Conservation (phyloP, 2,888 invertebrate genomes). For the Dascillus cervinus region DNA sequence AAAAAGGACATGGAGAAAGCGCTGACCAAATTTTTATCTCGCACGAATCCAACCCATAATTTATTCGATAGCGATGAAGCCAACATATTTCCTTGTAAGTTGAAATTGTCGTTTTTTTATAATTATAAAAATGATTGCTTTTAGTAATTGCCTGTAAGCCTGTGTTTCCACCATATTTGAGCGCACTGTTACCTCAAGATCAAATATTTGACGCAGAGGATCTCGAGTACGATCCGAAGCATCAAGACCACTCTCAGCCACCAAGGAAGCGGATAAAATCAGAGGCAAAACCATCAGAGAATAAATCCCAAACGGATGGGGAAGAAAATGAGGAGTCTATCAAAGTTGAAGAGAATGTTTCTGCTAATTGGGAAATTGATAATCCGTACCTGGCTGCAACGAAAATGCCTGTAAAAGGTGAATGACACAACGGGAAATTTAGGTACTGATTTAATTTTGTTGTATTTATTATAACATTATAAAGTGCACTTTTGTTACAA, state of each 20-base stretch:
- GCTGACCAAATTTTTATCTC: slow-evolving; percentile 85
- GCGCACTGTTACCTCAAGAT: slow-evolving; percentile 84
- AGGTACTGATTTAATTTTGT: too few species aligned
- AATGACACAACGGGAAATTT: neutral
- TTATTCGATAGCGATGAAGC: slow-evolving; percentile 86
- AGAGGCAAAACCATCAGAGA: slow-evolving; percentile 26
- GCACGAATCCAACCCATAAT: slow-evolving; percentile 83
- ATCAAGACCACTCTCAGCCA: slow-evolving; percentile 33
- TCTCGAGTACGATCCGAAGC: slow-evolving; percentile 60
- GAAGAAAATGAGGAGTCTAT: slow-evolving; percentile 31
- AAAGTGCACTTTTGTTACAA: too few species aligned
- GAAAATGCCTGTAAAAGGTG: slow-evolving; percentile 34
- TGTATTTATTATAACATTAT: too few species aligned
- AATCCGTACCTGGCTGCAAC: slow-evolving; percentile 61
- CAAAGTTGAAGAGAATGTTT: slow-evolving; percentile 41
- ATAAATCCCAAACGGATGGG: slow-evolving; percentile 34
- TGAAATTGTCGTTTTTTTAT: slow-evolving; percentile 5
- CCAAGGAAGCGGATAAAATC: slow-evolving; percentile 31
- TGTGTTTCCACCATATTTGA: slow-evolving; percentile 70
- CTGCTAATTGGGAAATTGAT: slow-evolving; percentile 53
- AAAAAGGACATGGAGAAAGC: slow-evolving; percentile 91
- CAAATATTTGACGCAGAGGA: slow-evolving; percentile 92
- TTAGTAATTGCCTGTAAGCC: slow-evolving; percentile 85
- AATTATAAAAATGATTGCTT: slow-evolving; percentile 20
- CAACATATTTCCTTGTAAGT: slow-evolving; percentile 79